Conservation (phyloP, 2,797 vertebrate species). For the Sternarchorhynchus goeldii region DNA sequence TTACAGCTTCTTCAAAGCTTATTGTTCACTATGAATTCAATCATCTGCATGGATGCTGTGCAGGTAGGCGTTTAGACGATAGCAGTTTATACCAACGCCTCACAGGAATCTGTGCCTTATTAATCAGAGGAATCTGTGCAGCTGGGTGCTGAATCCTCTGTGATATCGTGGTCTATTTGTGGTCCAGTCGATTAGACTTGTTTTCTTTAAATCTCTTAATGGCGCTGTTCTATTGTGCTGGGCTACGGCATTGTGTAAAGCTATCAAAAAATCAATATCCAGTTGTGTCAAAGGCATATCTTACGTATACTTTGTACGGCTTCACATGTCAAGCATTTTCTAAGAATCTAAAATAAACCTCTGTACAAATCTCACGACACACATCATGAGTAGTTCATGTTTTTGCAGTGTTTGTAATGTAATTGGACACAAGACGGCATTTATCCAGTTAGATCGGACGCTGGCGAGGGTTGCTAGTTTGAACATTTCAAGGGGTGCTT, state of each 20-base stretch:
- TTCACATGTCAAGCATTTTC: conserved; percentile 61
- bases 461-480: not conserved
- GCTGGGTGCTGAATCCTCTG: conserved; percentile 33
- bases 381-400: not conserved
- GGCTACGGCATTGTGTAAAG: conserved; percentile 68
- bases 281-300: conserved; percentile 73
- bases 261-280: conserved; percentile 78
- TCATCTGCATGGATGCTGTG: conserved; percentile 29
- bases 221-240: conserved; percentile 65
- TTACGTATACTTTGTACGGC: conserved; percentile 75
- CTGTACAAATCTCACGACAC: not conserved
- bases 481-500: too few species aligned
- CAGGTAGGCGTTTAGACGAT: conserved; percentile 40
- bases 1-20: not conserved
- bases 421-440: not conserved
- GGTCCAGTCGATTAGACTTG: conserved; percentile 61
- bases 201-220: conserved; percentile 72
- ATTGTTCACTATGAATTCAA: conserved; percentile 5
- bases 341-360: conserved; percentile 29
- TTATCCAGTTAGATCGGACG: not conserved
- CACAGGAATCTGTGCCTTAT: conserved; percentile 28
- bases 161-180: conserved; percentile 52
- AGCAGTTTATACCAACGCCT: conserved; percentile 33
- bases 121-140: conserved; percentile 36
- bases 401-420: not conserved